These are phyloP conservation scores for Phyllostomus discolor DNA, from an alignment of 2,113 vertebrate genomes.

Conservation along the genomic window DNA sequence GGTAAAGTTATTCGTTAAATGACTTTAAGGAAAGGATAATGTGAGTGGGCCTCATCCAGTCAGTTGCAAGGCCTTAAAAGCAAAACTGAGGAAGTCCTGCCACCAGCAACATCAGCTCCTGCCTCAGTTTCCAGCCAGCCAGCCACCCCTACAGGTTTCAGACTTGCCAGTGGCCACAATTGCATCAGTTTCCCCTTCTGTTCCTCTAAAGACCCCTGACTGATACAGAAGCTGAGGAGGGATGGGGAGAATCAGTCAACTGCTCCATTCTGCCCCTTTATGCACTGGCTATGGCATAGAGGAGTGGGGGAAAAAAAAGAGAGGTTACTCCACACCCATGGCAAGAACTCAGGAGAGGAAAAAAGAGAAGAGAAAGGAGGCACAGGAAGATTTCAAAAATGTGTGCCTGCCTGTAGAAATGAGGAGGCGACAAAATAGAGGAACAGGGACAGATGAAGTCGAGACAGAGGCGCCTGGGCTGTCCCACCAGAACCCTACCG, in stretches of 20 bases:
- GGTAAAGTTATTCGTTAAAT: background rate
- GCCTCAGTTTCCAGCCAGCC: background rate
- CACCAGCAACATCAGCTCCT: background rate
- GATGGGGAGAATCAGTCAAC: background rate
- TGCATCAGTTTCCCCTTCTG: background rate
- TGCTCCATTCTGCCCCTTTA: background rate
- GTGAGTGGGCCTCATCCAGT: background rate
- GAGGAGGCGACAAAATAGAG: background rate
- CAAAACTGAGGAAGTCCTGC: background rate
- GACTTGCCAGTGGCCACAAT: background rate
- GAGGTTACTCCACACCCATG: background rate
- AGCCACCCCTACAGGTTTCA: background rate
- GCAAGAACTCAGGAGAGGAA: background rate
- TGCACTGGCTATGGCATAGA: background rate
- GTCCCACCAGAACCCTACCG: background rate
- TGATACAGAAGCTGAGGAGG: background rate
- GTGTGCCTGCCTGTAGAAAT: background rate
- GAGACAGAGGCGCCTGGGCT: accelerated
- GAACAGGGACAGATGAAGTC: background rate
- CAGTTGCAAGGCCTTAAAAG: background rate
- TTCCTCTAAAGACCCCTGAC: background rate
- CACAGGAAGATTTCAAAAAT: background rate
- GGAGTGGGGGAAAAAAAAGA: background rate
- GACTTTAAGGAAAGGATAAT: background rate
- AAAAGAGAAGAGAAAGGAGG: background rate